Evolutionary conservation across 1,140 invertebrate genomes (phyloP), one percentile per base, ranked within the genome.

Genomic region (Anagrus nilaparvatae): DNA sequence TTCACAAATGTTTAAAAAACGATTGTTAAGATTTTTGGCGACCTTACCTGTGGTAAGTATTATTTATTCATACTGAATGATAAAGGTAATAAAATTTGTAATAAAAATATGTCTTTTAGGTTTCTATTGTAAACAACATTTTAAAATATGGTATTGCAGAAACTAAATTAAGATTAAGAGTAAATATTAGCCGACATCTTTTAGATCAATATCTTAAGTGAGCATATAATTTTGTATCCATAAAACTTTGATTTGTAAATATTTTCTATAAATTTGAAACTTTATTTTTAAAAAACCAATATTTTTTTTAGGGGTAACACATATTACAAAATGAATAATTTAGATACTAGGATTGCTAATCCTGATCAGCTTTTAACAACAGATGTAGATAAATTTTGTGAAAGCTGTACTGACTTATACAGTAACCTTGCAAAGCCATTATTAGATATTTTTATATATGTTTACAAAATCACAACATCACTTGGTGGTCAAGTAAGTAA

Each of bases 361-460:
- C 84, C 92, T 13, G 96, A 98, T 70, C 95, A 98, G 62, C 70
- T 98, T 17, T 68, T 99, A 28, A 97, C 94, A 5, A 91, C 87
- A 10, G 96, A 99, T 66, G 84, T 98, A 4, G 94, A 98, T 59
- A 94, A 93, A 64, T 97, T 99, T 68, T 97, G 92, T 63, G 86
- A 92, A 51, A 87, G 89, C 46, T 80, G 95, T 40, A 87, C 91
- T 8, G 90, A 97, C 58, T 69, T 98, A 2, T 99, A 99, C 67
- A 94, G 91, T 32, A 97, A 97, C 66, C 78, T 97, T n/a, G 89
- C 88, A 49, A 99, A 99, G 71, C 96, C 96, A 1, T 57, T 95
- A 5, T 63, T 98, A 43, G 95, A 98, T 65, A 96, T 98, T 29
- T 71, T 84, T 27, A 85, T 98, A 48, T 98, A 97, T 63, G 80